These are phyloP conservation scores for Carcinoscorpius rotundicauda DNA, from an alignment of 1,140 invertebrate genomes.

Conservation along the genomic window DNA sequence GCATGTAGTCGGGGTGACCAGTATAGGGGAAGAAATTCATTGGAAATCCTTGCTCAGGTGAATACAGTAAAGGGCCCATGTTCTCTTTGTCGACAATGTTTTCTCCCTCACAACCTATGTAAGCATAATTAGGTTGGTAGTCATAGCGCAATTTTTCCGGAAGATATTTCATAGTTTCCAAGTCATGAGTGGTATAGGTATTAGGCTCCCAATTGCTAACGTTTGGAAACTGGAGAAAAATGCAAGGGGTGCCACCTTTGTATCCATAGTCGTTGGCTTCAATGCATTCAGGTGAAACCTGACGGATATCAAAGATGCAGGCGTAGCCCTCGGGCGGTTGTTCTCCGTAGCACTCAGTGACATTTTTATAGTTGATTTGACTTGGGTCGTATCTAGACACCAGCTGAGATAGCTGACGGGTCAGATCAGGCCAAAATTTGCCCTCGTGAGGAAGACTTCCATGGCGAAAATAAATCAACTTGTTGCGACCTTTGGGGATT, in stretches of 20 bases:
- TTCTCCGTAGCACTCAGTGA: slow-evolving; percentile 11
- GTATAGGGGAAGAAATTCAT: slow-evolving; percentile 17
- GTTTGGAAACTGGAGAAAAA: slow-evolving; percentile 22
- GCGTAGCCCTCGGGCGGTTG: slow-evolving; percentile 6
- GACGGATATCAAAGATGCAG: slow-evolving; percentile 17
- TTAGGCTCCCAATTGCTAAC: slow-evolving; percentile 18
- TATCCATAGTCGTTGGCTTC: slow-evolving; percentile 22
- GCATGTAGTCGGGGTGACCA: slow-evolving; percentile 17
- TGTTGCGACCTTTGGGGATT: slow-evolving; percentile 18
- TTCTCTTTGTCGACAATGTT: slow-evolving; percentile 21
- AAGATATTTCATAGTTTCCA: slow-evolving; percentile 27
- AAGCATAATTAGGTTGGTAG: slow-evolving; percentile 14
- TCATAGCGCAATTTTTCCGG: slow-evolving; percentile 4
- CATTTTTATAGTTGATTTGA: slow-evolving; percentile 8
- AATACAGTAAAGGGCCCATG: slow-evolving; percentile 18
- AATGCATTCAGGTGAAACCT: slow-evolving; percentile 17
- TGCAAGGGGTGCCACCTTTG: slow-evolving; percentile 21
- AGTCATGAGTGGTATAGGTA: slow-evolving; percentile 32
- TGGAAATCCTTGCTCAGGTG: slow-evolving; percentile 20
- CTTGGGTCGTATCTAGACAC: slow-evolving; percentile 13
- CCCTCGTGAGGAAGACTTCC: slow-evolving; percentile 17
- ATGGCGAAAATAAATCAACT: slow-evolving; percentile 21
- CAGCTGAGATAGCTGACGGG: slow-evolving; percentile 16
- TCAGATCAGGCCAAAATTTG: slow-evolving; percentile 19
- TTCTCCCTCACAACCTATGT: slow-evolving; percentile 22